Evolutionary conservation across 2,888 invertebrate species (phyloP), one percentile per base, ranked within the genome.

Genomic region (Drosophila lacicola): DNA sequence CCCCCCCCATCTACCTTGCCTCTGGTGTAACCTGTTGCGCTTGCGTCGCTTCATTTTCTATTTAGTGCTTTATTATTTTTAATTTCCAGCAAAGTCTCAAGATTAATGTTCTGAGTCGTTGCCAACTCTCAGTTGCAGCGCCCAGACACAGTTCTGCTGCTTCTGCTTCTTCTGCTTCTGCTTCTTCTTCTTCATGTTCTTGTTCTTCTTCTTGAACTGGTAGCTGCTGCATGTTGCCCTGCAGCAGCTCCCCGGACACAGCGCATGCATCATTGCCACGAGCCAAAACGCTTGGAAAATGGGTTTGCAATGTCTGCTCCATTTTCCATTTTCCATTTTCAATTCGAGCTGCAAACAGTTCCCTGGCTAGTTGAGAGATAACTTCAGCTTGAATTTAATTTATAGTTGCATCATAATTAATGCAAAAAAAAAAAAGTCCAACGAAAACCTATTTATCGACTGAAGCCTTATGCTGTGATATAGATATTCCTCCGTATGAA

Each of bases 41-140:
- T 57, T 41, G 49, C 51, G 17, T 41, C 73, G 76, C 81, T 83
- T 86, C 70, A 72, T 86, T 81, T 87, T 86, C 82, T 72, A 83
- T 83, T 83, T 83, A 83, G 87, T 86, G 87, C 82, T 83, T 86
- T 86, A 79, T 84, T 87, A 84, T 83, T 83, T 83, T 78, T 84
- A 81, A 84, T 83, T 83, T 87, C 64, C 67, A 80, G 70, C 82
- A 62, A 72, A 70, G 53, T 74, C 67, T 63, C 67, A 74, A 86
- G 87, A 83, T 86, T 86, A 83, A 86, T 83, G 82, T 83, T 83
- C 84, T 86, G 82, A 86, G 82, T 77, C 79, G 79, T 63, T 77
- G n/a, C 62, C 46, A 51, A 25, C 66, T 42, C 37, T 29, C 1
- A 25, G 25, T 25, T 6, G 25, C 34, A 19, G 13, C 51, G 17